These are phyloP conservation scores for Gymnopithys bicolor DNA, from an alignment of 2,797 vertebrate species.

Conservation along the genomic window DNA sequence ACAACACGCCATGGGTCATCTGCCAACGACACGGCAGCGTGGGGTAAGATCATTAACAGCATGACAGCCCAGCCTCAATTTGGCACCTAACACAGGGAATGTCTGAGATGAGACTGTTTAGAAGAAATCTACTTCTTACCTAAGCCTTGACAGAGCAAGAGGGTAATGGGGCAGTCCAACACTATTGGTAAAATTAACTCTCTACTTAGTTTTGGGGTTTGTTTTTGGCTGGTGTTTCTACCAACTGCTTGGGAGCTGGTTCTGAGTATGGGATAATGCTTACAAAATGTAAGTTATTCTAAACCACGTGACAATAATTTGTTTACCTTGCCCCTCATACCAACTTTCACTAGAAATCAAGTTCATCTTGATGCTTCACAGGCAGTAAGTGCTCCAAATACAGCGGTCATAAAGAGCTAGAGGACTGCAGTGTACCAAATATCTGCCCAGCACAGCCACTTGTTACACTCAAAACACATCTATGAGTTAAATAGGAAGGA, in stretches of 20 bases:
- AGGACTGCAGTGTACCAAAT: not conserved
- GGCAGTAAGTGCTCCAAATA: conserved; percentile 67
- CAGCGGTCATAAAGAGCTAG: not conserved
- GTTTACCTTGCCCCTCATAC: not conserved
- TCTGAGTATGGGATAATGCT: not conserved
- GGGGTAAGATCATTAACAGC: not conserved
- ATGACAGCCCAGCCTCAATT: not conserved
- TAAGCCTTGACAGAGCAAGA: not conserved
- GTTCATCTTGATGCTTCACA: not conserved
- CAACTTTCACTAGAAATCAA: not conserved
- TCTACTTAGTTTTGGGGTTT: not conserved
- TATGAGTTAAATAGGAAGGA: conserved; percentile 38
- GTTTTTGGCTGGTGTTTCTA: not conserved
- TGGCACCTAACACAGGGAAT: not conserved
- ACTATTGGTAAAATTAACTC: not conserved
- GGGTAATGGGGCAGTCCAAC: not conserved
- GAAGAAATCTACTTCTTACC: not conserved
- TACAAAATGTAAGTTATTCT: conserved; percentile 12
- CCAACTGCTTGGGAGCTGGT: not conserved
- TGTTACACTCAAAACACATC: conserved; percentile 13
- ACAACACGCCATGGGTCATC: not conserved
- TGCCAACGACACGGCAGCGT: not conserved
- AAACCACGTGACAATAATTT: not conserved
- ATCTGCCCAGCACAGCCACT: not conserved
- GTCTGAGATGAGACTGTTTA: not conserved